Conservation (phyloP, 1,140 invertebrate genomes). For the Danaus melanippus region DNA sequence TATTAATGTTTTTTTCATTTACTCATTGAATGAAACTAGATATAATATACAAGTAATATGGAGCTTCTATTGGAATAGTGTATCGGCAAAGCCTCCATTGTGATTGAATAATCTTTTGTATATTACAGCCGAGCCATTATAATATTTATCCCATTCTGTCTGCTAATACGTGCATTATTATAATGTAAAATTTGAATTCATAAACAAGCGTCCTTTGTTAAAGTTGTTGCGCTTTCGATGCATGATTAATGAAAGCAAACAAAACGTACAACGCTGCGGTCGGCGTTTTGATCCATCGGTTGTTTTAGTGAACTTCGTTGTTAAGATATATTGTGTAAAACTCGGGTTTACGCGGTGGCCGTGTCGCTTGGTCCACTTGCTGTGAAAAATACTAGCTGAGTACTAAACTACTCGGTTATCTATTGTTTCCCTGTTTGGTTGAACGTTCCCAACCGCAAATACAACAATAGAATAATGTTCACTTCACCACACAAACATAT, state of each 20-base stretch:
- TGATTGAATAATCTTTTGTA: too few species aligned
- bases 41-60: too few species aligned
- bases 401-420: conserved; percentile 22
- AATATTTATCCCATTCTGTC: too few species aligned
- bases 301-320: conserved; percentile 21
- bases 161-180: too few species aligned
- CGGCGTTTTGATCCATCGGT: conserved; percentile 12
- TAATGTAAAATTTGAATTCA: too few species aligned
- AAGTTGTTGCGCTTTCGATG: conserved; percentile 11
- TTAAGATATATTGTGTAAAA: conserved; percentile 23
- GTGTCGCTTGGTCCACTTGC: conserved; percentile 29
- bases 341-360: conserved; percentile 19
- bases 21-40: too few species aligned
- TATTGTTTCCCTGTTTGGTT: conserved; percentile 32
- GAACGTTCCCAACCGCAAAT: conserved; percentile 25
- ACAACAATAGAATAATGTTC: conserved; percentile 29
- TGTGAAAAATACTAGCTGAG: conserved; percentile 31
- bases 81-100: too few species aligned
- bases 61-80: too few species aligned
- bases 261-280: conserved; percentile 10
- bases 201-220: conserved; percentile 1
- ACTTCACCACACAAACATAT: conserved; percentile 25
- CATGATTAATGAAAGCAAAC: conserved; percentile 2
- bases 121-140: too few species aligned
- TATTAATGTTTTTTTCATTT: too few species aligned